Evolutionary conservation across 2,797 vertebrate species (phyloP).

Genomic region (Parauchenoglanis ngamensis): DNA sequence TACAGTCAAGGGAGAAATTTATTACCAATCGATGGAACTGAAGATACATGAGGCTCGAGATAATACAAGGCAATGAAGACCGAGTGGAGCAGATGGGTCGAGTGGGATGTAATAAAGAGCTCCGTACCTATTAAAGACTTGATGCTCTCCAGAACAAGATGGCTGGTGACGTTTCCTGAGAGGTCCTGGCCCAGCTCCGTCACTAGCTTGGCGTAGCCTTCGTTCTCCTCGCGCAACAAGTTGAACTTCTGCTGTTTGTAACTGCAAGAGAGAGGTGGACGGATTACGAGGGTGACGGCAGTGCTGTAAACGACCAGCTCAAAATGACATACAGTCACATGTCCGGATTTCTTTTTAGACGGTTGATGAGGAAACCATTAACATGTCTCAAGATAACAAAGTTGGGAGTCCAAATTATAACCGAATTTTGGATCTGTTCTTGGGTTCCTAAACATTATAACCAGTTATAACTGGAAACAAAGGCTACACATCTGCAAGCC

Average conservation of each 20-base stretch:
- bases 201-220: slow-evolving; percentile 97
- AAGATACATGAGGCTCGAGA: slow-evolving; percentile 20
- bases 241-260: slow-evolving; percentile 99
- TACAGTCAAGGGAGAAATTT: slow-evolving; percentile 15
- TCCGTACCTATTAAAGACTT: slow-evolving; percentile 96
- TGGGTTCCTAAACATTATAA: too few species aligned
- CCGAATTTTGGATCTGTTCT: too few species aligned
- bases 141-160: slow-evolving; percentile 95
- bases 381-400: neutral
- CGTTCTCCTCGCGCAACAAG: slow-evolving; percentile 95
- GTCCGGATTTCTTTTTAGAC: too few species aligned
- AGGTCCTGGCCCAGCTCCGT: slow-evolving; percentile 97
- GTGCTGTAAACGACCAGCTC: neutral
- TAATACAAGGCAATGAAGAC: slow-evolving; percentile 10
- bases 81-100: neutral
- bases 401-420: too few species aligned
- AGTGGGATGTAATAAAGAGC: neutral
- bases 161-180: slow-evolving; percentile 92
- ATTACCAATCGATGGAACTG: slow-evolving; percentile 19
- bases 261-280: slow-evolving; percentile 69
- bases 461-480: too few species aligned
- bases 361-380: neutral
- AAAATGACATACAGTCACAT: neutral
- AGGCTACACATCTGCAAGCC: too few species aligned
- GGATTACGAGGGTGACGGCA: neutral